Base-by-base conservation (phyloP, 1,140 invertebrate genomes). In the Pogonognathellus flavescens region DNA sequence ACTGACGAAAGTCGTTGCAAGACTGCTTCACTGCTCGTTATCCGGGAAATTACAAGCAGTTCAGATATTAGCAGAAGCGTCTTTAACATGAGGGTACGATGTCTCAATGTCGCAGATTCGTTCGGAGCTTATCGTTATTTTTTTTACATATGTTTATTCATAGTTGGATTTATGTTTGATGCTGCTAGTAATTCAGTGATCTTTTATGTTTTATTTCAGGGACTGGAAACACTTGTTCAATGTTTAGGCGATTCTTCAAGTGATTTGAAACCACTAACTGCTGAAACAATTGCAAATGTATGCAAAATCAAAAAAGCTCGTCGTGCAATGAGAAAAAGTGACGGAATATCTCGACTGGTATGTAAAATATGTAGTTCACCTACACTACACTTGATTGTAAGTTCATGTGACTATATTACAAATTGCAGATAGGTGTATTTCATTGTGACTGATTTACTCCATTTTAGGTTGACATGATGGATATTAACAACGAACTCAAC, bases 281-380 rank as follows among this genome's bases (percentile, higher is more conserved):
- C 96, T 0, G 96, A 97, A 90, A 97, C 96, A 0, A 94, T 98
- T 88, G 95, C 96, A 0, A 96, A 97, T 92, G 94, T 98, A 22
- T 96, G 95, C 6, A 94, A 94, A 90, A 94, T 97, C 83, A 93
- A 94, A 18, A 95, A 97, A 90, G 97, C 96, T 0, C 92, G 96
- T 83, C 95, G 96, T 89, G 95, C 96, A 89, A 96, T 97, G 22
- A 92, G 96, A 70, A 94, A 95, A 89, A 87, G 66, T 52, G 59
- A 87, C 31, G 88, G 88, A 22, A 89, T 89, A 9, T 16, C 85
- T 16, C 41, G 83, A 57, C 62, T 89, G 5, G 88, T 87, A 85
- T 9, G 41, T 41, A 11, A n/a, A n/a, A n/a, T n/a, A n/a, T n/a
- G n/a, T n/a, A n/a, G n/a, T n/a, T n/a, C n/a, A n/a, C n/a, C n/a